Percentiles rank a stretch among this genome's conserved stretches.
Evolutionary conservation across 2,888 invertebrate species (phyloP).

Genomic region (Myopa tessellatipennis): DNA sequence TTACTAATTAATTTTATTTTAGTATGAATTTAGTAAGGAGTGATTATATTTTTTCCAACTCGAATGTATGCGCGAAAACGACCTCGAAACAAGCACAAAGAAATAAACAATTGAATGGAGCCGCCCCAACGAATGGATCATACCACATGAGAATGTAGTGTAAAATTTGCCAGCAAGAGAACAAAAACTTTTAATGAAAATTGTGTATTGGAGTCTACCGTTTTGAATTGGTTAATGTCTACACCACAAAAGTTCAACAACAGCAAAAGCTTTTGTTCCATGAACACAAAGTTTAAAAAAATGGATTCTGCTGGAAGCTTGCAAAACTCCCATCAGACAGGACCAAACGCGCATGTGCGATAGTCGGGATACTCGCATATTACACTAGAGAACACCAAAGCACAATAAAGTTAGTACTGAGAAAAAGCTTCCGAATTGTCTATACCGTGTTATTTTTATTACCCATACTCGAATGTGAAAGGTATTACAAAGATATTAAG

Average conservation of each 20-base stretch:
- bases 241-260: slow-evolving; percentile 30
- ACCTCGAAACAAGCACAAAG: slow-evolving; percentile 39
- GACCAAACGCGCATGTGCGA: slow-evolving; percentile 28
- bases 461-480: too few relatives aligned
- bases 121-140: slow-evolving; percentile 50
- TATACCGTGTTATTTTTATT: too few relatives aligned
- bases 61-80: slow-evolving; percentile 27
- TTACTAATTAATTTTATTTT: too few relatives aligned
- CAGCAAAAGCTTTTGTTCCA: background rate
- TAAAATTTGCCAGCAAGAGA: slow-evolving; percentile 9
- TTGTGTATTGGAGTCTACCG: slow-evolving; percentile 27
- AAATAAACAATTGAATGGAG: slow-evolving; percentile 46
- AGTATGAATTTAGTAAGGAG: too few relatives aligned
- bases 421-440: background rate
- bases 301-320: slow-evolving; percentile 30
- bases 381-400: background rate
- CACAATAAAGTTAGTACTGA: background rate
- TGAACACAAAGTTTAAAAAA: slow-evolving; percentile 11
- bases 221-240: slow-evolving; percentile 28
- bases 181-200: slow-evolving; percentile 43
- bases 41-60: slow-evolving; percentile 16
- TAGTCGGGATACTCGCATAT: background rate
- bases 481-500: too few relatives aligned
- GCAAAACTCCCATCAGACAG: background rate
- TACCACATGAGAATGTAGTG: slow-evolving; percentile 34